Percentiles rank a stretch among this genome's conserved stretches.
Conservation (phyloP, 2,113 vertebrate genomes). For the Melanostigma gelatinosum region DNA sequence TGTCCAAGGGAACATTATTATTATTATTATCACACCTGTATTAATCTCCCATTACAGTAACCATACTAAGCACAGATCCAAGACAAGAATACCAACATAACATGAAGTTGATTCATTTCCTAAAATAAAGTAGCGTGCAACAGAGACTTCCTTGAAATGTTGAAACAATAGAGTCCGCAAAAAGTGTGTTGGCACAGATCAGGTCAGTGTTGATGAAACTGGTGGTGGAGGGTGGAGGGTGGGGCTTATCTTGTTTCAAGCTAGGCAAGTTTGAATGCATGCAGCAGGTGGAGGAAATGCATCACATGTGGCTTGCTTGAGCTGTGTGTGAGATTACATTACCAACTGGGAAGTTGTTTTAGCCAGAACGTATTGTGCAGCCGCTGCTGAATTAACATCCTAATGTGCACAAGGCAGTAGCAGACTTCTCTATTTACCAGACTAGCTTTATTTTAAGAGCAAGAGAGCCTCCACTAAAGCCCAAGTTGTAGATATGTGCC, state of each 20-base stretch:
- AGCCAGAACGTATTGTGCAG: slow-evolving; percentile 50
- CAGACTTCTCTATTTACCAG: slow-evolving; percentile 6
- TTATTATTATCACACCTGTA: not conserved
- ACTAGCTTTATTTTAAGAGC: slow-evolving; percentile 10
- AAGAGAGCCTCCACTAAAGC: not conserved
- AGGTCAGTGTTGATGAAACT: slow-evolving; percentile 9
- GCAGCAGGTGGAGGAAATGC: slow-evolving; percentile 71
- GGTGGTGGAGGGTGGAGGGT: not conserved
- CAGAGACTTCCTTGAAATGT: slow-evolving; percentile 64
- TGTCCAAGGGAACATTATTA: not conserved
- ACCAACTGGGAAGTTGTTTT: slow-evolving; percentile 66
- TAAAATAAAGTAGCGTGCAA: slow-evolving; percentile 26
- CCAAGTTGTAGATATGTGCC: not conserved
- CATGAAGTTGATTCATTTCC: slow-evolving; percentile 37
- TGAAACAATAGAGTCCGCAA: slow-evolving; percentile 68
- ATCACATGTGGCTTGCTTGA: slow-evolving; percentile 41
- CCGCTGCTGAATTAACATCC: slow-evolving; percentile 48
- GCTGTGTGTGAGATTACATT: slow-evolving; percentile 50
- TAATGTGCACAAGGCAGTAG: slow-evolving; percentile 45
- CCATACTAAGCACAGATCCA: not conserved
- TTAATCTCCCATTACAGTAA: not conserved
- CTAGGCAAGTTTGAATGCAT: slow-evolving; percentile 49
- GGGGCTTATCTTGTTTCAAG: slow-evolving; percentile 47
- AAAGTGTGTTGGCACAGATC: slow-evolving; percentile 40
- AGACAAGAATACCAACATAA: slow-evolving; percentile 15